These are phyloP conservation scores for Borostomias antarcticus DNA, from an alignment of 2,797 vertebrate genomes.

Conservation along the genomic window DNA sequence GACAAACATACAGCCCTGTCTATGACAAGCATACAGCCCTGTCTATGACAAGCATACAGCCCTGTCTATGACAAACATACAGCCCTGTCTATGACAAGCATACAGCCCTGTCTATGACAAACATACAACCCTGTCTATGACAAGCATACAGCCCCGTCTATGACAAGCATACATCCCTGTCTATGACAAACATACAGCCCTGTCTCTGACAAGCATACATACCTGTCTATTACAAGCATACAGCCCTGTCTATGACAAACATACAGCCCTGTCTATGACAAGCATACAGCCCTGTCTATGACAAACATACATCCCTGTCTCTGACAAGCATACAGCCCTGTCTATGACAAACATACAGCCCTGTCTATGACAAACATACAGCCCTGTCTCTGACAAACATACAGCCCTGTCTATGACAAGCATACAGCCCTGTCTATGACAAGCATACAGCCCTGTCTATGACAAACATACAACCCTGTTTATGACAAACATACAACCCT, in stretches of 20 bases:
- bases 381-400: conserved; percentile 3
- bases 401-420: not conserved
- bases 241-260: conserved; percentile 10
- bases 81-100: too few species aligned
- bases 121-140: not conserved
- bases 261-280: not conserved
- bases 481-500: too few species aligned
- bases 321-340: not conserved
- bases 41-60: not conserved
- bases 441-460: conserved; percentile 17
- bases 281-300: too few species aligned
- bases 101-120: conserved; percentile 10
- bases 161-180: conserved; percentile 25
- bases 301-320: conserved; percentile 22
- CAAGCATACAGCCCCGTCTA: too few species aligned
- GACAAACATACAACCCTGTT: not conserved
- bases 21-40: conserved; percentile 1
- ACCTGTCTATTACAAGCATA: not conserved
- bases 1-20: not conserved
- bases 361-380: not conserved
- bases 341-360: too few species aligned
- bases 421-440: too few species aligned
- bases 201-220: too few species aligned
- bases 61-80: too few species aligned
- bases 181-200: not conserved